Evolutionary conservation across 2,888 invertebrate species (phyloP), one percentile per base, ranked within the genome.

Genomic region (Terebella lapidaria): DNA sequence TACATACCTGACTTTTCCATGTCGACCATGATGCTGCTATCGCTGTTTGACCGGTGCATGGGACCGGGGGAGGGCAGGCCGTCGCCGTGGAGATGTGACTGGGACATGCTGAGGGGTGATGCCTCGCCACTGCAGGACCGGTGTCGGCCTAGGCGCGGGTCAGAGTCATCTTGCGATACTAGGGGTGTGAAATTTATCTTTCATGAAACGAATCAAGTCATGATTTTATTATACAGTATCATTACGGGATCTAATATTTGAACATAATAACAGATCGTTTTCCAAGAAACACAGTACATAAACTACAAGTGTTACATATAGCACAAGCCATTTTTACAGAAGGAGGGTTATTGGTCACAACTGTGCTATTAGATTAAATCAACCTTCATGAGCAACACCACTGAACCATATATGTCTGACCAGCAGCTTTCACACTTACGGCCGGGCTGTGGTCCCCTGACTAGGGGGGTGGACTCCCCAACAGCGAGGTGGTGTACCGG

Each of bases 71-170:
- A 27, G 18, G 26, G 26, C 28, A 55, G 30, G 1, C 18, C 25
- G 2, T 35, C 55, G 2, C 28, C 55, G 24, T 15, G 0, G 25
- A 30, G 22, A 22, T 54, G 26, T 10, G 45, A 24, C 25, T 35
- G 42, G 24, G 56, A 56, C 20, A 42, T 72, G 56, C 72, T 74
- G 57, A 73, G 63, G 1, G 75, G 76, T 3, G 76, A 76, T 15
- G 75, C 73, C 28, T 75, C 74, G 1, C 75, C 75, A 65, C 77
- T 77, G 55, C 74, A 63, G 5, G 77, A 76, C 52, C 73, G 64
- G 67, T 74, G 75, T 5, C 62, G 57, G 24, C 24, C 24, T 24
- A 49, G 10, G 24, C 22, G 42, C 10, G 42, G 10, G n/a, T 15
- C 10, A 35, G 10, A 10, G n/a, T 35, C 42, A 35, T 35, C 42